Conservation (phyloP, 2,797 vertebrate genomes). For the Girardinus metallicus region DNA sequence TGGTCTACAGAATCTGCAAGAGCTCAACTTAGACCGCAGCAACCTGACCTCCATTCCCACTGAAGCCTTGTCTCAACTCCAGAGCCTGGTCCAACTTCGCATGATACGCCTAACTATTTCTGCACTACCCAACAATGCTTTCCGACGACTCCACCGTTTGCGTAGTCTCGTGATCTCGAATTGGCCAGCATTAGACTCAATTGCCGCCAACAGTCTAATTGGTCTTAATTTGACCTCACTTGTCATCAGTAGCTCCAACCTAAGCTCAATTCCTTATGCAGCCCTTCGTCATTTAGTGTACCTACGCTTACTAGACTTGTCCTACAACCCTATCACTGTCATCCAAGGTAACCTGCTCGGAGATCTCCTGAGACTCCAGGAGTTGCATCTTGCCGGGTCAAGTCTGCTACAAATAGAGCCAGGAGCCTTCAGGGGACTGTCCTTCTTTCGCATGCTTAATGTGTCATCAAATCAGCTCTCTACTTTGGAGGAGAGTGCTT, state of each 20-base stretch:
- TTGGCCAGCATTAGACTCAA: conserved; percentile 83
- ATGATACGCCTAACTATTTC: conserved; percentile 83
- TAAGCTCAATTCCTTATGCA: conserved; percentile 84
- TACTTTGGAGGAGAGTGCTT: conserved; percentile 87
- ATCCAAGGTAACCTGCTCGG: conserved; percentile 82
- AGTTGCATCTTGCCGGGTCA: conserved; percentile 87
- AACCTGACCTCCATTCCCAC: conserved; percentile 88
- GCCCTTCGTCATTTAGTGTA: conserved; percentile 84
- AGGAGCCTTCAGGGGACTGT: conserved; percentile 86
- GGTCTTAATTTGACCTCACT: conserved; percentile 89
- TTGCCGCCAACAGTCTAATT: conserved; percentile 84
- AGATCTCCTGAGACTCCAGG: conserved; percentile 85
- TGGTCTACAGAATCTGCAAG: conserved; percentile 83
- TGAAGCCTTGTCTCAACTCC: conserved; percentile 85
- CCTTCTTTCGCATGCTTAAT: conserved; percentile 85
- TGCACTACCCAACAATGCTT: conserved; percentile 82
- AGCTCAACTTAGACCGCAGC: conserved; percentile 87
- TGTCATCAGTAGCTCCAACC: conserved; percentile 85
- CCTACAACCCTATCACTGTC: conserved; percentile 88
- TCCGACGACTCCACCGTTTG: conserved; percentile 80
- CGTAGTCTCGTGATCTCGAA: conserved; percentile 82
- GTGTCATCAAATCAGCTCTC: conserved; percentile 87
- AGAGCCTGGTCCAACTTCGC: conserved; percentile 78
- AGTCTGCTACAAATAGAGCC: conserved; percentile 83
- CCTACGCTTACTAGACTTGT: conserved; percentile 87